Evolutionary conservation across 1,140 invertebrate genomes (phyloP).

Genomic region (Drosophila bocqueti): DNA sequence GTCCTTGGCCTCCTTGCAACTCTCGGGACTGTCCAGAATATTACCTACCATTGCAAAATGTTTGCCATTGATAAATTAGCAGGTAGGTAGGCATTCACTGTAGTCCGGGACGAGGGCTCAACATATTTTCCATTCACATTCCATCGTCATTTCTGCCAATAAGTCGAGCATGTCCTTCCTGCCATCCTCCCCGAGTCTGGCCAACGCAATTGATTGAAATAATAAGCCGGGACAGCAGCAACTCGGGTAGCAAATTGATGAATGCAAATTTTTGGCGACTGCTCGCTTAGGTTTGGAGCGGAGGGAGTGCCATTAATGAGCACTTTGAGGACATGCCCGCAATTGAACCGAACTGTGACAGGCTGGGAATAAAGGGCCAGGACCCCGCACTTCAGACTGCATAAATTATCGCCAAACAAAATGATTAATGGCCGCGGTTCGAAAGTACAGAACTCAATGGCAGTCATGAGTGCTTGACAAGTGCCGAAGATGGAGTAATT

Average conservation of each 20-base stretch:
- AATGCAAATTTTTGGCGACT: constrained; percentile 33
- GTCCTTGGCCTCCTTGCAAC: constrained; percentile 61
- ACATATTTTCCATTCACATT: constrained; percentile 38
- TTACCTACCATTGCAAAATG: constrained; percentile 31
- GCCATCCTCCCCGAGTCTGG: background rate
- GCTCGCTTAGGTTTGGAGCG: constrained; percentile 35
- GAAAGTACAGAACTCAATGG: constrained; percentile 24
- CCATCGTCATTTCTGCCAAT: constrained; percentile 2
- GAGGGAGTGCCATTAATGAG: constrained; percentile 59
- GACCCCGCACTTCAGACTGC: constrained; percentile 13
- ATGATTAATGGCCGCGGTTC: constrained; percentile 36
- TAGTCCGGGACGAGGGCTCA: background rate
- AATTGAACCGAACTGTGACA: constrained; percentile 60
- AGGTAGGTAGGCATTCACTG: constrained; percentile 9
- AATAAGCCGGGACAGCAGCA: constrained; percentile 35
- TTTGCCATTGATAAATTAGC: constrained; percentile 51
- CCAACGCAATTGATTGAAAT: constrained; percentile 36
- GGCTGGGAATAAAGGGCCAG: constrained; percentile 17
- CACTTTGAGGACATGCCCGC: constrained; percentile 50
- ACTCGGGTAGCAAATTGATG: constrained; percentile 34
- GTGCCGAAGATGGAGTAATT: constrained; percentile 18
- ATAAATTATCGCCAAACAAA: constrained; percentile 37
- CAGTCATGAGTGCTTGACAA: constrained; percentile 23
- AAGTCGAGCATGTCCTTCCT: background rate
- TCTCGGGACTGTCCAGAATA: constrained; percentile 6